Evolutionary conservation across 2,113 vertebrate genomes (phyloP), one percentile per base, ranked within the genome.

Genomic region (Henicopernis longicauda): DNA sequence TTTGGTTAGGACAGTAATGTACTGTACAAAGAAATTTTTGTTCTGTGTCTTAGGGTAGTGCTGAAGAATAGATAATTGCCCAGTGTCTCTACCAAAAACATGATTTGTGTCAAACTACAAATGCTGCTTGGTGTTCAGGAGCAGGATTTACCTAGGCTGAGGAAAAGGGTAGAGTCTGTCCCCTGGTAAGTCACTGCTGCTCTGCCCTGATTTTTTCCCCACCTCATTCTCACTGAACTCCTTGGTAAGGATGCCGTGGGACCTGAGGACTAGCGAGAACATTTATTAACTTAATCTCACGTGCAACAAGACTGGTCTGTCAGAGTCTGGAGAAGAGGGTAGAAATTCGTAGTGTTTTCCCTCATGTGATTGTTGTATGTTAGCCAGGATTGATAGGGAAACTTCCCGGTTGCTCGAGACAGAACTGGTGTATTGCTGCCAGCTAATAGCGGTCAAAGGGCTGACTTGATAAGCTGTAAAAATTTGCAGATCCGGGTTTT

Each of bases 331-430:
- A 93, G 74, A 15, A 59, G n/a, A 57, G 20, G 19, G 13, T 8
- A 21, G 54, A 52, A 74, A 45, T 65, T 71, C 45, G 42, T 61
- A 6, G 7, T 55, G 54, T 22, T 67, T 69, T n/a, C 38, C 42
- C 11, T n/a, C 13, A 0, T 8, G 16, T 29, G 32, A 29, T 36
- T 21, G 17, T 32, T 58, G 32, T 19, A 14, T 0, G 0, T 59
- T 40, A 38, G 36, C 66, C 27, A 31, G 61, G 42, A 25, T 54
- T 18, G 27, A 16, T 3, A 12, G 44, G 42, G 47, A 66, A 42
- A 27, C 29, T 10, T 47, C 25, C 31, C 4, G 2, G 17, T 14
- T 87, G 90, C 59, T 26, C 1, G 3, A 36, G 74, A 26, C 26
- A 12, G 36, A 45, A 21, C 40, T 47, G 61, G 10, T 61, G 3